Base-by-base conservation (phyloP, 2,888 invertebrate genomes). In the Hirtodrosophila histrioides region DNA sequence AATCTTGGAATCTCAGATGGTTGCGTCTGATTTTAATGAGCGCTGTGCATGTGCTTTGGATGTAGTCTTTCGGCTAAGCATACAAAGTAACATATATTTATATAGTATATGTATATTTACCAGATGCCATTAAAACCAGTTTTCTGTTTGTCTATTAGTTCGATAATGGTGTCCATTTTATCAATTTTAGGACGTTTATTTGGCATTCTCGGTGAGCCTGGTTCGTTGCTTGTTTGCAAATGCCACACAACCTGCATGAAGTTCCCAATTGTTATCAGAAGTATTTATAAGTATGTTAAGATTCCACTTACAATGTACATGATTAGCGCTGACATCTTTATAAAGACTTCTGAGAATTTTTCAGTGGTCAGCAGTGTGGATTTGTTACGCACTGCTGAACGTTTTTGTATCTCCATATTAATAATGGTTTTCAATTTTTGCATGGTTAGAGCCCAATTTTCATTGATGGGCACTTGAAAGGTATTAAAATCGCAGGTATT, bases 351-450 rank as follows among this genome's bases (percentile, higher is more conserved):
- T 0, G 83, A 44, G 40, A 82, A 86, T 36, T 76, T 82, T 8
- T 88, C 82, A 5, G 53, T 75, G 10, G 69, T 73, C 0, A 76
- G 12, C 3, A 78, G 83, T 23, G 71, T 53, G 7, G 72, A 45
- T 7, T 86, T 78, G 40, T 73, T 78, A 3, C 85, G 68, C 35
- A 73, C 72, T 6, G 71, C 55, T 3, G 54, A 77, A 35, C 85
- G 78, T 9, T 80, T 87, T 24, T 87, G 79, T 0, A 91, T 89
- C 69, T 91, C 91, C 64, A 87, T 78, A 23, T 88, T 75, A 0
- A 90, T 73, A 24, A 91, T 77, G 1, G 89, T 80, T 39, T 74
- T 83, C 2, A 91, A 45, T 49, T 86, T 89, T 2, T 71, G 70
- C 23, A 91, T 54, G 1, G 87, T 90, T 62, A 86, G 85, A 0